Conservation (phyloP, 2,113 vertebrate species). For the Nycticorax nycticorax region DNA sequence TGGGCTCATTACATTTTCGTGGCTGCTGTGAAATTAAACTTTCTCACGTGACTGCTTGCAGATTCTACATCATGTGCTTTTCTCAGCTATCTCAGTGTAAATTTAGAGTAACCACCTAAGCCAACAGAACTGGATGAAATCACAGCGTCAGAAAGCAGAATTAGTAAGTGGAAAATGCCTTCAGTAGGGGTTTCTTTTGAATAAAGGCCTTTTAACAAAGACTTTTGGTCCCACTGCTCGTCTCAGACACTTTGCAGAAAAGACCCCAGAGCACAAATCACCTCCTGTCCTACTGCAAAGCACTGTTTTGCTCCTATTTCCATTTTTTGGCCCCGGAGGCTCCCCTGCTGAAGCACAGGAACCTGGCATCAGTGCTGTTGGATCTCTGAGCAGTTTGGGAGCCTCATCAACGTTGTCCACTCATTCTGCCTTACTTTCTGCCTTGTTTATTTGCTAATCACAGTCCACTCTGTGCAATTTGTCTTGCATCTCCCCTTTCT, state of each 20-base stretch:
- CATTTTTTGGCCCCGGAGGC: not conserved
- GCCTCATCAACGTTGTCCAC: not conserved
- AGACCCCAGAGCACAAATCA: not conserved
- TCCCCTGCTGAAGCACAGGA: not conserved
- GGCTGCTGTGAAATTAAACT: not conserved
- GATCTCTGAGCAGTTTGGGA: not conserved
- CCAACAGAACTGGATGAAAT: not conserved
- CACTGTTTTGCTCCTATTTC: not conserved
- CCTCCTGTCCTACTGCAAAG: not conserved
- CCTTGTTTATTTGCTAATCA: not conserved
- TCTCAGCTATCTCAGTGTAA: not conserved
- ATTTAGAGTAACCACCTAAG: not conserved
- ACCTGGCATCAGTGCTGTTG: not conserved
- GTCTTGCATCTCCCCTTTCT: not conserved
- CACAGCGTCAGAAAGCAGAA: not conserved
- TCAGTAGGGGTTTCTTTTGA: not conserved
- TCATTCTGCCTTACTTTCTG: not conserved
- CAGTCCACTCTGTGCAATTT: not conserved
- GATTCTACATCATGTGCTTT: not conserved
- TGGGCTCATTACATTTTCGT: not conserved
- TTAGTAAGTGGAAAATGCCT: not conserved
- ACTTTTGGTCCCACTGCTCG: not conserved
- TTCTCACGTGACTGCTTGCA: not conserved
- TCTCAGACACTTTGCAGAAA: not conserved
- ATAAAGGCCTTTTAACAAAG: not conserved